These are phyloP conservation scores for Palythoa grandis DNA, from an alignment of 92 coral and sea anemone genomes.

Conservation along the genomic window DNA sequence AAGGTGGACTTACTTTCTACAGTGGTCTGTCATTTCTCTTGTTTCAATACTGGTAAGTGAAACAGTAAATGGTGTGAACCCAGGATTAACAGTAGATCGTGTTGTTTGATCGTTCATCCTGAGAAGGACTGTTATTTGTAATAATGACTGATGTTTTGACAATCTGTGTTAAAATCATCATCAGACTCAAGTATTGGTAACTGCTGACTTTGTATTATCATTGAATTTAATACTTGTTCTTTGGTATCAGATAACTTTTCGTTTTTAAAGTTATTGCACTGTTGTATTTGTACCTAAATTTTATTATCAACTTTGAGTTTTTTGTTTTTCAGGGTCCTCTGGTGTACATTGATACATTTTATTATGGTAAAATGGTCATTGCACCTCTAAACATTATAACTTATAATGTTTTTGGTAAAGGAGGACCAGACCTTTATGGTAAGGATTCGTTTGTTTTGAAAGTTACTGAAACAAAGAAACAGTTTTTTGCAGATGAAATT, in stretches of 20 bases:
- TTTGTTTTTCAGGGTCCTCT: slow-evolving; percentile 78
- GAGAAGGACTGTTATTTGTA: too few species aligned
- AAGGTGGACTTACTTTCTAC: slow-evolving; percentile 73
- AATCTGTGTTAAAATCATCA: too few species aligned
- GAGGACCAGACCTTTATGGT: slow-evolving; percentile 98
- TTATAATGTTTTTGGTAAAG: slow-evolving; percentile 97
- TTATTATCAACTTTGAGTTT: background rate
- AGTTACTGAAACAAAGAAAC: too few species aligned
- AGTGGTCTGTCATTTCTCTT: slow-evolving; percentile 87
- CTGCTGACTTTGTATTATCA: too few species aligned
- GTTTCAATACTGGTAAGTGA: slow-evolving; percentile 82
- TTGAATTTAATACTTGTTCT: too few species aligned
- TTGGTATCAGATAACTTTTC: too few species aligned
- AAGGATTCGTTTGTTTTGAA: slow-evolving; percentile 17
- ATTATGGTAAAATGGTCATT: slow-evolving; percentile 87
- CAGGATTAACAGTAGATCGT: too few species aligned
- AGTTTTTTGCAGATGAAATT: too few species aligned
- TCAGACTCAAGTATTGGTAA: too few species aligned
- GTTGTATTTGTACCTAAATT: background rate
- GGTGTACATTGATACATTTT: slow-evolving; percentile 81
- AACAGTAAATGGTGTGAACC: too few species aligned
- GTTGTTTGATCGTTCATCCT: too few species aligned
- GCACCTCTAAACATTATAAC: slow-evolving; percentile 84
- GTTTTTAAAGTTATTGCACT: background rate
- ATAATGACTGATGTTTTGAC: too few species aligned